Base-by-base conservation (phyloP, 2,797 vertebrate genomes). In the Acomys russatus region DNA sequence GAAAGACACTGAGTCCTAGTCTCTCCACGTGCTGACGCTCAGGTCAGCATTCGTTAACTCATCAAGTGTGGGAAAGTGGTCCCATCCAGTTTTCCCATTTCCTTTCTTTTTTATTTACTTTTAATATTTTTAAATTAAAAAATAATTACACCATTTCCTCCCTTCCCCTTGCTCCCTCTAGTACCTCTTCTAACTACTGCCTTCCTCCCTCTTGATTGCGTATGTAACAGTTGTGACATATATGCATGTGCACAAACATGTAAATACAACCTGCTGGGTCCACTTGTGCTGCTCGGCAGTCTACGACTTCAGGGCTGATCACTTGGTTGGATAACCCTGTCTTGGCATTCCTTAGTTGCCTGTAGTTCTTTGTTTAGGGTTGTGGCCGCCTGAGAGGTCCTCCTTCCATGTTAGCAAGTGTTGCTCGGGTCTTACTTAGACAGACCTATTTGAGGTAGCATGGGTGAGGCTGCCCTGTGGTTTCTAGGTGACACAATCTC, bases 1-100 rank as follows among this genome's bases (percentile, higher is more conserved):
- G 68, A n/a, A 51, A 49, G 51, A 14, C 23, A 6, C 1, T 4
- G 3, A 1, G 0, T n/a, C 23, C 49, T 1, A 11, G 33, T 10
- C 25, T 28, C 38, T 23, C 25, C 33, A 30, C 54, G 4, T 56
- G n/a, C 2, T 8, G 10, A 44, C 3, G n/a, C 11, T 63, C 54
- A 10, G 56, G 33, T 63, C n/a, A 28, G 4, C 23, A 23, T 49
- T 56, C 44, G 23, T 64, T 59, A 25, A 51, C 12, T 70, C 38
- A 14, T 25, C 35, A 12, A 9, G 10, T 25, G 20, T 33, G 35
- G 23, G 33, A 68, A 85, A 14, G 11, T 3, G 30, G 22, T 30
- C 74, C 20, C 54, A 54, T 56, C 22, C 18, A 15, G 63, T 10
- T 64, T n/a, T 22, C 38, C 5, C 30, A 38, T 51, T 84, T 23